Conservation (phyloP, 2,797 vertebrate species). For the Muraenolepis orangiensis region DNA sequence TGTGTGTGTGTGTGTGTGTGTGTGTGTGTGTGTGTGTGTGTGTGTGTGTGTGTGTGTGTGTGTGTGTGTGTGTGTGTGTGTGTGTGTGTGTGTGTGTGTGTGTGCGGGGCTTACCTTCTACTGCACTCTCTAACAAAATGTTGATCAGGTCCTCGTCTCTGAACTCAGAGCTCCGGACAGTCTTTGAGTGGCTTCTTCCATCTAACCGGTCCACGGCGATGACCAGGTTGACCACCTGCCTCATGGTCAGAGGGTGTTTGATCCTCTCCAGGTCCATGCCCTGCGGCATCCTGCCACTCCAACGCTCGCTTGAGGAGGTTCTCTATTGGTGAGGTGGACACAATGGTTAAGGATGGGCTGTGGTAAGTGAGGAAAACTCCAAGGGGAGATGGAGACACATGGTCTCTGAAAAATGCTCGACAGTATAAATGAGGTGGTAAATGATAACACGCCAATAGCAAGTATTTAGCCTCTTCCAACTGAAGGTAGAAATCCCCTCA, state of each 20-base stretch:
- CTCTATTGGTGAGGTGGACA: background rate
- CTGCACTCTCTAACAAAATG: conserved; percentile 47
- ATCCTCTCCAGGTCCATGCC: conserved; percentile 49
- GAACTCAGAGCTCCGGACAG: conserved; percentile 36
- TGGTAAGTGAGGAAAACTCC: background rate
- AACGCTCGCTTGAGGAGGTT: background rate
- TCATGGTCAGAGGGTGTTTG: conserved; percentile 54
- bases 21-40: background rate
- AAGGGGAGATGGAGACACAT: too few relatives aligned
- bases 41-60: background rate
- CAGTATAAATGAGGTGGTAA: too few relatives aligned
- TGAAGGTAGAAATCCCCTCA: background rate
- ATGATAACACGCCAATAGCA: too few relatives aligned
- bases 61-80: background rate
- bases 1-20: background rate
- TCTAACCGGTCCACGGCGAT: conserved; percentile 58
- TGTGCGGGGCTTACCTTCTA: conserved; percentile 55
- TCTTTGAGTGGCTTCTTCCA: conserved; percentile 11
- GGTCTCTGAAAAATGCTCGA: too few relatives aligned
- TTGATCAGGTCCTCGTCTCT: conserved; percentile 52
- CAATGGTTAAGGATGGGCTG: background rate
- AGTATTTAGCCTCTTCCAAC: background rate
- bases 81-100: background rate
- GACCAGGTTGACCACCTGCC: conserved; percentile 50
- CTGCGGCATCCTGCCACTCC: conserved; percentile 34